Evolutionary conservation across 2,797 vertebrate species (phyloP), one percentile per base, ranked within the genome.

Genomic region (Mus minutoides): DNA sequence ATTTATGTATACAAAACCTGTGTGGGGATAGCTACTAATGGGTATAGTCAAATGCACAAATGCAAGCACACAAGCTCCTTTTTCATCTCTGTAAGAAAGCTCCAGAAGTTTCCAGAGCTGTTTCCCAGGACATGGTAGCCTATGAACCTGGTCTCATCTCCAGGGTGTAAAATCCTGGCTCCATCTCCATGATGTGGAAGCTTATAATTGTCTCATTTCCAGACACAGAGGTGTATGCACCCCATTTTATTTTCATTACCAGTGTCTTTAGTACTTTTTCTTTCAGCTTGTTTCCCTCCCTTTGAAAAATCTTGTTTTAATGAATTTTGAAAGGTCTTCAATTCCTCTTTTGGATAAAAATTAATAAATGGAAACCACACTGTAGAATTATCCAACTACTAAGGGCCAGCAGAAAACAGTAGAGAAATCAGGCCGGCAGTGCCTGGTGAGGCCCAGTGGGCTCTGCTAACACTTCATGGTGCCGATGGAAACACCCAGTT

Each of bases 281-380:
- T n/a, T 89, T 93, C 82, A 83, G 37, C 24, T 14, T 71, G 52
- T 37, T 88, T 90, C 92, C 14, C 37, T 94, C 10, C 26, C 22
- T 90, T 26, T 58, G 31, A 21, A 34, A 67, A 64, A 49, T 77
- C 52, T 92, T 88, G 22, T n/a, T 17, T 86, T 78, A 37, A n/a
- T 79, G 69, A 86, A 21, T 40, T 77, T 75, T 89, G 40, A 73
- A 86, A 97, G 67, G 24, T 40, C 12, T 77, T 78, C 19, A 43
- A 49, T 26, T 91, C 73, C 73, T 86, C 22, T 89, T 91, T 92
- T 77, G 60, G 34, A 34, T 31, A 92, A 71, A 89, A 92, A 83
- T 29, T 58, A 78, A 26, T n/a, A 95, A 80, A 77, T 7, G 62
- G 58, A 64, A 84, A 60, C 11, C 21, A 73, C 3, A n/a, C 37